Conservation (phyloP, 2,113 vertebrate genomes). For the Catharus minimus region DNA sequence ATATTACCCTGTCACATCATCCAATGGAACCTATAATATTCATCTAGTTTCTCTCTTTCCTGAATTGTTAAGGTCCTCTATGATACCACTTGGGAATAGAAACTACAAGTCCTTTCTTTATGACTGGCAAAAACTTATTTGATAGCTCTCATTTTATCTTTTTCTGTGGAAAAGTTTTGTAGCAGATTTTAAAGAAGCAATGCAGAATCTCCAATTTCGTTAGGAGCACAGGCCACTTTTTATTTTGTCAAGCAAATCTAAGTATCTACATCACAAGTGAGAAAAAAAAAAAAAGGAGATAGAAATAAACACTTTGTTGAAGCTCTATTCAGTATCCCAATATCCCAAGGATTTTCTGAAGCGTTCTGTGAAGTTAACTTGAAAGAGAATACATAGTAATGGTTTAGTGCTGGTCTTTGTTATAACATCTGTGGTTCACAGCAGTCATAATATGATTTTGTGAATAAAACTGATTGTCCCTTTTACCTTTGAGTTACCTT, state of each 20-base stretch:
- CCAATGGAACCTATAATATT: background rate
- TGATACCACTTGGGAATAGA: background rate
- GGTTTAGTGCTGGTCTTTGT: background rate
- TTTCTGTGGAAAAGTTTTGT: background rate
- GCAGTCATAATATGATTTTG: background rate
- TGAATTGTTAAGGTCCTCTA: background rate
- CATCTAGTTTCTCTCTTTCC: background rate
- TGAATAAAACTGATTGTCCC: background rate
- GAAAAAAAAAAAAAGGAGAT: background rate
- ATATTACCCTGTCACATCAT: slow-evolving; percentile 27
- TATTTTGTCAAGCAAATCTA: background rate
- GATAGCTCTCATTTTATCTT: background rate
- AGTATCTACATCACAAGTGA: background rate
- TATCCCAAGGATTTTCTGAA: background rate
- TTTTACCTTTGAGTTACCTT: background rate
- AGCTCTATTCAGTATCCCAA: background rate
- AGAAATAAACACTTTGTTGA: background rate
- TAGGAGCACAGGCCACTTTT: background rate
- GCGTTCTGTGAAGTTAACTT: background rate
- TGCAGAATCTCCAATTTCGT: background rate
- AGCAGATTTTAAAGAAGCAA: background rate
- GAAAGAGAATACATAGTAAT: background rate
- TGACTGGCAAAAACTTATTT: background rate
- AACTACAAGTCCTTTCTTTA: background rate
- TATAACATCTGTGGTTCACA: background rate